Conservation (phyloP, 2,113 vertebrate species). For the Anarhynchus alexandrinus region DNA sequence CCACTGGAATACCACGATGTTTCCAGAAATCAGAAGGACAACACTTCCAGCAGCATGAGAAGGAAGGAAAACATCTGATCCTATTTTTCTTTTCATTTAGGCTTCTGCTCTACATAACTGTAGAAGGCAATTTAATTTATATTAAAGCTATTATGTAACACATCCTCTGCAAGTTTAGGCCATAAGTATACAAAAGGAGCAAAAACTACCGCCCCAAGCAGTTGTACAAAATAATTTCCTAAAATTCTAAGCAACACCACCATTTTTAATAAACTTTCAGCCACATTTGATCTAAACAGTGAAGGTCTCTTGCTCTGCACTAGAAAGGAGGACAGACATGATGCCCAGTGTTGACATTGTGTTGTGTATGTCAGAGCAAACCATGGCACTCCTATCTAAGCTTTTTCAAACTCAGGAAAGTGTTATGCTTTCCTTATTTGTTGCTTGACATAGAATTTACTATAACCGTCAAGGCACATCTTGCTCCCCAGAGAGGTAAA, state of each 20-base stretch:
- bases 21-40: background rate
- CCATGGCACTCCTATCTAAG: background rate
- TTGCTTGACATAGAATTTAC: background rate
- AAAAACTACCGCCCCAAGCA: background rate
- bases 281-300: background rate
- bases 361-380: background rate
- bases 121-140: background rate
- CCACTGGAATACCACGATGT: background rate
- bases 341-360: background rate
- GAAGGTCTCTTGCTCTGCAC: accelerated
- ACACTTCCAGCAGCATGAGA: background rate
- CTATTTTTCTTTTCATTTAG: background rate
- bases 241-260: background rate
- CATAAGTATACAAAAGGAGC: background rate
- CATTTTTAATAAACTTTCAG: background rate
- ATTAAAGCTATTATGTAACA: background rate
- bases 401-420: background rate
- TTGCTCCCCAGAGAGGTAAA: background rate
- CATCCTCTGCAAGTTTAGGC: background rate
- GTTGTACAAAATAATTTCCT: background rate
- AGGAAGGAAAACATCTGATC: background rate
- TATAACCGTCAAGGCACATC: background rate
- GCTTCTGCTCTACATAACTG: background rate
- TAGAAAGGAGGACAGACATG: background rate
- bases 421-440: background rate